Evolutionary conservation across 2,113 vertebrate genomes (phyloP).

Genomic region (Halcyon malimbica): DNA sequence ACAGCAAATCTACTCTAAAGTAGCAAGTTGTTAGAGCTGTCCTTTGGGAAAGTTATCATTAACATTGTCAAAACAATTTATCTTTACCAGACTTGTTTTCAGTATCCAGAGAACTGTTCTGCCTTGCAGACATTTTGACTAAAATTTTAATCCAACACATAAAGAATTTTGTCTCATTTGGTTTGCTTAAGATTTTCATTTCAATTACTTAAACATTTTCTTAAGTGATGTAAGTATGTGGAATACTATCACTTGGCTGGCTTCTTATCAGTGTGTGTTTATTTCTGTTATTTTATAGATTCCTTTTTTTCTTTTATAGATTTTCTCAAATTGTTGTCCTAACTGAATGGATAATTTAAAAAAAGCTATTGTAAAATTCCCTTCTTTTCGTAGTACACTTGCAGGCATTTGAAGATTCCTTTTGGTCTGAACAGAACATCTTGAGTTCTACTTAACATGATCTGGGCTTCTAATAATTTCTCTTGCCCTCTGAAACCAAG

Average conservation of each 20-base stretch:
- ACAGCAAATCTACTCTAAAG: neutral
- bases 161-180: neutral
- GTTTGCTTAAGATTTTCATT: neutral
- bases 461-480: neutral
- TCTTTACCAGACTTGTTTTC: neutral
- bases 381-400: neutral
- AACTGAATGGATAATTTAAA: neutral
- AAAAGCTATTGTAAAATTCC: neutral
- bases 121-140: neutral
- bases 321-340: neutral
- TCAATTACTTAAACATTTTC: neutral
- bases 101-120: neutral
- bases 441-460: accelerated
- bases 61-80: neutral
- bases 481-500: neutral
- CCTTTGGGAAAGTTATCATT: neutral
- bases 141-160: neutral
- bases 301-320: neutral
- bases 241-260: neutral
- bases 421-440: neutral
- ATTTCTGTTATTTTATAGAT: neutral
- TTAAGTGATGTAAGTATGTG: neutral
- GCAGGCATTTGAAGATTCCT: neutral
- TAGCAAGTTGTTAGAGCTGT: neutral
- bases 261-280: neutral